Evolutionary conservation across 2,113 vertebrate genomes (phyloP), one percentile per base, ranked within the genome.

Genomic region (Cyrtonyx montezumae): DNA sequence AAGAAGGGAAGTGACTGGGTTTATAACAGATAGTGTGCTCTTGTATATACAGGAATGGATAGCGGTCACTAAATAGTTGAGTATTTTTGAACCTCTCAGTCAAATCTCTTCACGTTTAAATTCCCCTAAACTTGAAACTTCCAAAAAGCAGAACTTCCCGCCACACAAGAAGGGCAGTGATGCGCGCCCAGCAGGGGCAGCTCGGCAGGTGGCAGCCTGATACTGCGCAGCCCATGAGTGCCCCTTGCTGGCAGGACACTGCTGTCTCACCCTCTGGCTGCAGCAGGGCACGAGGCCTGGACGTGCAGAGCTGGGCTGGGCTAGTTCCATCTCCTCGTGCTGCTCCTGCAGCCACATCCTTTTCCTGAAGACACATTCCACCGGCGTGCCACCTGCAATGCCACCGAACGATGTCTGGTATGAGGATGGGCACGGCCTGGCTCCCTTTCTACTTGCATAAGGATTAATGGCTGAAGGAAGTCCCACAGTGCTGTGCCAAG

Each of bases 191-290:
- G 18, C 18, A 10, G 55, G 18, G 55, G 55, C 30, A 18, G 55
- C 81, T 69, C 88, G 13, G 88, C 87, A 95, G 93, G 55, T 42
- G 95, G 89, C 95, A 93, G 62, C 16, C 90, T 26, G 32, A 8
- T 53, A 2, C 90, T 20, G 4, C 9, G 5, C 75, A 37, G 74
- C 25, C 74, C 76, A 8, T 4, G 3, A 16, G 2, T 16, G 34
- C 61, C 53, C 3, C 46, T 30, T 5, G 7, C 56, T 9, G 51
- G 15, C 51, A 53, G 51, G 26, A 56, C 16, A 19, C 30, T 32
- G 16, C 55, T 19, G 18, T 32, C 30, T 58, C 32, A n/a, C 32
- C 55, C 55, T 12, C 55, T 32, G 30, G 18, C 55, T 20, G 55
- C 55, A 25, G 55, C 11, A 8, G n/a, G 42, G 32, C 70, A 32